These are phyloP conservation scores for Drosophila insularis DNA, from an alignment of 1,140 invertebrate species.

Conservation along the genomic window DNA sequence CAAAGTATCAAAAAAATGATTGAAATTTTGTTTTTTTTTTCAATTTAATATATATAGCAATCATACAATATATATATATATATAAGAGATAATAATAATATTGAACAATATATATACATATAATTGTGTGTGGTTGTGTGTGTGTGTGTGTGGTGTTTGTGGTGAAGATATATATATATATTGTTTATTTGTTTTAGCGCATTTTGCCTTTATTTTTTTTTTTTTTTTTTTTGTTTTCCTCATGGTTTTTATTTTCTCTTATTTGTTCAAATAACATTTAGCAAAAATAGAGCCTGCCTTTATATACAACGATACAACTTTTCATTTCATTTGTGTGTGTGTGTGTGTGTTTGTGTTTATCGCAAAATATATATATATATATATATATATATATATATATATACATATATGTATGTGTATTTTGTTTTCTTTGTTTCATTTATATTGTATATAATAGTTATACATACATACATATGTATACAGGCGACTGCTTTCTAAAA, in stretches of 20 bases:
- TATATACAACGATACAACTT: conserved; percentile 75
- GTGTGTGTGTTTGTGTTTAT: background rate
- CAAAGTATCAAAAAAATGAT: conserved; percentile 79
- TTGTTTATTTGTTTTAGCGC: conserved; percentile 60
- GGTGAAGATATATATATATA: conserved; percentile 43
- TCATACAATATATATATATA: conserved; percentile 74
- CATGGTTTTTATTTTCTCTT: conserved; percentile 55
- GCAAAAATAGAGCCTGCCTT: conserved; percentile 78
- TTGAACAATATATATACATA: conserved; percentile 68
- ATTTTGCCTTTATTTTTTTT: conserved; percentile 66
- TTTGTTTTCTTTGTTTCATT: conserved; percentile 45
- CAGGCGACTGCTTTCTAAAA: conserved; percentile 36
- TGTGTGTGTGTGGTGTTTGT: background rate
- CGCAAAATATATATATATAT: conserved; percentile 55
- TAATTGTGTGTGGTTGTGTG: conserved; percentile 13
- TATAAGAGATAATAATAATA: conserved; percentile 70
- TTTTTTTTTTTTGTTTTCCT: conserved; percentile 10
- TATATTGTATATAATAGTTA: conserved; percentile 42
- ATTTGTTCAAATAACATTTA: conserved; percentile 81
- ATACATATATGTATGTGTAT: conserved; percentile 66
- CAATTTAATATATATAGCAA: conserved; percentile 61
- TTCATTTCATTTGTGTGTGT: conserved; percentile 44
- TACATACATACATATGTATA: conserved; percentile 57
- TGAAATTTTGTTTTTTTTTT: conserved; percentile 28
- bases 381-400: conserved; percentile 44